A percentile compares a stretch with the other conserved stretches of the same genome.
Conservation (phyloP, 1,140 invertebrate genomes). For the Globodera ellingtonae region DNA sequence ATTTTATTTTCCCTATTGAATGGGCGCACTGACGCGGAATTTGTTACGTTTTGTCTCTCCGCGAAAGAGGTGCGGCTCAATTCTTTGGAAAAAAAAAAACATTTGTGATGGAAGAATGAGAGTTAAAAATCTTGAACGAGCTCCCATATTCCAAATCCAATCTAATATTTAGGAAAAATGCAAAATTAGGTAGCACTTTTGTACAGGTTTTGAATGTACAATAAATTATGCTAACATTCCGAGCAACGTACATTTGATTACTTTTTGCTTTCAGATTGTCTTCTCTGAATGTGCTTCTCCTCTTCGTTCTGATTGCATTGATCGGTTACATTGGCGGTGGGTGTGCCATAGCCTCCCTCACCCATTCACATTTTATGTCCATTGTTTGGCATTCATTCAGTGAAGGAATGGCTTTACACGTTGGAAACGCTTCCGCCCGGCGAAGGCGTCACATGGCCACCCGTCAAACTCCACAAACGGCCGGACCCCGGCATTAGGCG, state of each 20-base stretch:
- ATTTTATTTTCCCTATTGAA: neutral
- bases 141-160: too few species aligned
- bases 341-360: neutral
- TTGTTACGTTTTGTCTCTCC: neutral
- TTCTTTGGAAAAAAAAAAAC: neutral
- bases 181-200: too few species aligned
- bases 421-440: conserved; percentile 26
- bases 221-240: too few species aligned
- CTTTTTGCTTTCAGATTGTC: conserved; percentile 8
- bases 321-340: conserved; percentile 12
- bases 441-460: conserved; percentile 33
- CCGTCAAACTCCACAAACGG: conserved; percentile 24
- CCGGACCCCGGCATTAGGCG: conserved; percentile 20
- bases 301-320: conserved; percentile 7
- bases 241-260: too few species aligned
- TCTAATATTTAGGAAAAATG: too few species aligned
- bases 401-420: conserved; percentile 17
- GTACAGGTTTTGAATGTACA: too few species aligned
- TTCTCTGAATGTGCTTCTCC: conserved; percentile 11
- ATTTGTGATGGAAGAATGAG: too few species aligned
- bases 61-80: neutral
- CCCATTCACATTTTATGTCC: too few species aligned
- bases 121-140: too few species aligned
- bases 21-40: neutral
- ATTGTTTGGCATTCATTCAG: neutral